These are phyloP conservation scores for Myodes glareolus DNA, from an alignment of 2,113 vertebrate genomes.

Conservation along the genomic window DNA sequence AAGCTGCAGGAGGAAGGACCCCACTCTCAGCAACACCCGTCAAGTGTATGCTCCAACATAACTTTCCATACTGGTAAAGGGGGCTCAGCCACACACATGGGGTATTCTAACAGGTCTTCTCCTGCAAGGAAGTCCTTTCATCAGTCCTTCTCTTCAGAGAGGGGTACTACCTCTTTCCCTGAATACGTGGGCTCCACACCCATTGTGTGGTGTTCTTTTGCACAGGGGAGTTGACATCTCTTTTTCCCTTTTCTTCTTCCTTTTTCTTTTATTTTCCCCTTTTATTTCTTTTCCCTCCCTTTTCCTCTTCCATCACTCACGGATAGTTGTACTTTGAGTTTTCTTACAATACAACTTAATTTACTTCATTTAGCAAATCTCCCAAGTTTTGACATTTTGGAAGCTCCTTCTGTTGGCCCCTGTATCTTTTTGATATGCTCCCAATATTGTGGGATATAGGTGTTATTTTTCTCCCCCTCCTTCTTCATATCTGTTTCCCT, in stretches of 20 bases:
- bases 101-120: fast-evolving
- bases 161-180: fast-evolving
- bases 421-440: not conserved
- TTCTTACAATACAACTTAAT: too few species aligned
- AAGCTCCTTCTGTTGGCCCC: not conserved
- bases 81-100: fast-evolving
- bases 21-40: too few species aligned
- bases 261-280: not conserved
- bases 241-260: too few species aligned
- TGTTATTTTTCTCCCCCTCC: not conserved
- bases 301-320: too few species aligned
- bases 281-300: not conserved
- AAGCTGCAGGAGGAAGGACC: too few species aligned
- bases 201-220: not conserved
- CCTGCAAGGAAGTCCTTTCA: fast-evolving
- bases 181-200: too few species aligned
- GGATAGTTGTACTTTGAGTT: not conserved
- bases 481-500: too few species aligned
- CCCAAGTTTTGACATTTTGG: not conserved
- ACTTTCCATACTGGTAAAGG: fast-evolving
- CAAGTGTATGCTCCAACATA: not conserved
- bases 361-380: not conserved
- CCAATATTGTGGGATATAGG: not conserved
- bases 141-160: fast-evolving
- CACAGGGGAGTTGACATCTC: not conserved